These are phyloP conservation scores for Hemitrygon akajei DNA, from an alignment of 2,797 vertebrate genomes.

Conservation along the genomic window DNA sequence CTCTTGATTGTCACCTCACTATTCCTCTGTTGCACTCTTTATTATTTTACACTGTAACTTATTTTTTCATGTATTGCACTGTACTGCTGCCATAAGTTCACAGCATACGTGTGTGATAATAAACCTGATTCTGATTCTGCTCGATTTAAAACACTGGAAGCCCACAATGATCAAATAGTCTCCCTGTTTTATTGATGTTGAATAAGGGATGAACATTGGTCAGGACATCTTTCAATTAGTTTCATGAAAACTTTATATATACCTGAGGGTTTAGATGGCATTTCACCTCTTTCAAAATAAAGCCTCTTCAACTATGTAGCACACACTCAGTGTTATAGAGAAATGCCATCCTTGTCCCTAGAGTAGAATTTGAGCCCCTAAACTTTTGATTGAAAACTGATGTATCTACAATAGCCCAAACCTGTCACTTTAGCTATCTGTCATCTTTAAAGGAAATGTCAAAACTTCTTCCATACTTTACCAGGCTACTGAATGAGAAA, in stretches of 20 bases:
- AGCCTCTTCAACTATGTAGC: background rate
- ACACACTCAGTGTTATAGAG: no score
- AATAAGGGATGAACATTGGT: background rate
- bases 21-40: no score
- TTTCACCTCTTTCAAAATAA: background rate
- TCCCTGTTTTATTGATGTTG: background rate
- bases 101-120: no score
- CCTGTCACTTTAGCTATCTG: background rate
- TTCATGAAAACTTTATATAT: no score
- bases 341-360: background rate
- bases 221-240: background rate
- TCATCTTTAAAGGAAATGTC: background rate
- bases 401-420: background rate
- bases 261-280: background rate
- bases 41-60: no score
- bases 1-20: no score
- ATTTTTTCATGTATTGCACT: no score
- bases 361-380: background rate
- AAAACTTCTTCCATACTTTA: background rate
- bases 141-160: background rate
- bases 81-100: no score
- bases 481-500: background rate
- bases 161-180: background rate
- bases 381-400: background rate
- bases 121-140: no score